Evolutionary conservation across 2,113 vertebrate species (phyloP).

Genomic region (Ranitomeya variabilis): DNA sequence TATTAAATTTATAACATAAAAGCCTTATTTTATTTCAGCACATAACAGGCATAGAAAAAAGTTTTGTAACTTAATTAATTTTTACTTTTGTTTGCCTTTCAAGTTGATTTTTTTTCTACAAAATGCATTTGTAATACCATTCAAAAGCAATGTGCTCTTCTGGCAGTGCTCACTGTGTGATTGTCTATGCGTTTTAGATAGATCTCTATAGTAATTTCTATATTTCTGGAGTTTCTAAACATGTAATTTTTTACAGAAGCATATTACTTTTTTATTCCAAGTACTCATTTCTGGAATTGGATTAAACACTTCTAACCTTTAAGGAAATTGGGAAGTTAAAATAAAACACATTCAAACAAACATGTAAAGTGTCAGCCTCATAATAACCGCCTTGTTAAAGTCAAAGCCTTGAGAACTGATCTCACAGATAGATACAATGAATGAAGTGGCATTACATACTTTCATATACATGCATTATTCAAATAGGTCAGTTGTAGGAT

Average conservation of each 20-base stretch:
- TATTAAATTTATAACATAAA: not conserved
- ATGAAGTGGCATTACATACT: not conserved
- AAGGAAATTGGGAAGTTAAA: not conserved
- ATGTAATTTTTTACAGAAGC: not conserved
- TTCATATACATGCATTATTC: not conserved
- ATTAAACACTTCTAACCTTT: not conserved
- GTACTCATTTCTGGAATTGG: not conserved
- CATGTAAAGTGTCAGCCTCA: not conserved
- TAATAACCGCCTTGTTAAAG: not conserved
- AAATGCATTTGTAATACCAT: not conserved
- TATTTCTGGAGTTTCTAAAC: not conserved
- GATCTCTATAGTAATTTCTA: not conserved
- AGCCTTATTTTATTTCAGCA: not conserved
- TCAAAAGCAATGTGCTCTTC: not conserved
- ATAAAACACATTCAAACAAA: not conserved
- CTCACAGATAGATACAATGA: not conserved
- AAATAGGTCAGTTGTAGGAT: no score
- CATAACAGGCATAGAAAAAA: not conserved
- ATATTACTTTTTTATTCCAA: not conserved
- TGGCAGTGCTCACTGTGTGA: not conserved
- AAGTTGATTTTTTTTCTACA: not conserved
- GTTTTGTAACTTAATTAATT: not conserved
- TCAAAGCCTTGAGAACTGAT: not conserved
- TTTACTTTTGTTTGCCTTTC: not conserved
- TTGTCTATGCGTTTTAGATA: not conserved